Conservation (phyloP, 2,113 vertebrate genomes). For the Eubucco bourcierii region DNA sequence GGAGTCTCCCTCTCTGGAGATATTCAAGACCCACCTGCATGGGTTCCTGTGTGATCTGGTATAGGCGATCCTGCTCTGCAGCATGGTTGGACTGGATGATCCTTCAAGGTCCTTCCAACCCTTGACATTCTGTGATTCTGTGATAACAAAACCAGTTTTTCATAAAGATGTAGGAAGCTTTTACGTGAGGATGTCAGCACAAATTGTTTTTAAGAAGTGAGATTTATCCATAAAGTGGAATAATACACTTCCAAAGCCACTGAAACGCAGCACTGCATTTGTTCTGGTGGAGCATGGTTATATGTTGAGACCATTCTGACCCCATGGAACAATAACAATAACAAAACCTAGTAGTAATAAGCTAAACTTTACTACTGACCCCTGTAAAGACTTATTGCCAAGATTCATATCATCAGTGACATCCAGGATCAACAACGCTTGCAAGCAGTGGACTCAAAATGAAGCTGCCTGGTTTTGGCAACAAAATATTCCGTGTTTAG, state of each 20-base stretch:
- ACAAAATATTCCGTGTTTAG: slow-evolving; percentile 59
- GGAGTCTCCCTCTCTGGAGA: too few species aligned
- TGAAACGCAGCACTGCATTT: background rate
- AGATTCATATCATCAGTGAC: background rate
- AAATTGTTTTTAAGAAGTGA: background rate
- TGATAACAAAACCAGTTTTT: background rate
- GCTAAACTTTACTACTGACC: slow-evolving; percentile 5
- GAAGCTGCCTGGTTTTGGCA: slow-evolving; percentile 66
- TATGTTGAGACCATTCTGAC: background rate
- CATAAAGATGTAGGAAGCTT: background rate
- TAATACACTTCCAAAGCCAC: background rate
- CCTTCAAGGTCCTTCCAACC: too few species aligned
- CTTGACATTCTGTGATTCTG: background rate
- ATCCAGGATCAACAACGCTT: slow-evolving; percentile 53
- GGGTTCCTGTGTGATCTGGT: too few species aligned
- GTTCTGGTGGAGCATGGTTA: background rate
- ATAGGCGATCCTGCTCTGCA: too few species aligned
- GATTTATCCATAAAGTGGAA: background rate
- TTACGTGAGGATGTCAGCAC: background rate
- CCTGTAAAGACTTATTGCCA: background rate
- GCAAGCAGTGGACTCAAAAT: slow-evolving; percentile 48
- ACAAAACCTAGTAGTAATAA: background rate
- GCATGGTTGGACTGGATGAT: too few species aligned
- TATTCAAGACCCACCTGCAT: too few species aligned
- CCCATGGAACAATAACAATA: background rate